These are phyloP conservation scores for Halcyon leucocephala DNA, from an alignment of 2,797 vertebrate species.

Conservation along the genomic window DNA sequence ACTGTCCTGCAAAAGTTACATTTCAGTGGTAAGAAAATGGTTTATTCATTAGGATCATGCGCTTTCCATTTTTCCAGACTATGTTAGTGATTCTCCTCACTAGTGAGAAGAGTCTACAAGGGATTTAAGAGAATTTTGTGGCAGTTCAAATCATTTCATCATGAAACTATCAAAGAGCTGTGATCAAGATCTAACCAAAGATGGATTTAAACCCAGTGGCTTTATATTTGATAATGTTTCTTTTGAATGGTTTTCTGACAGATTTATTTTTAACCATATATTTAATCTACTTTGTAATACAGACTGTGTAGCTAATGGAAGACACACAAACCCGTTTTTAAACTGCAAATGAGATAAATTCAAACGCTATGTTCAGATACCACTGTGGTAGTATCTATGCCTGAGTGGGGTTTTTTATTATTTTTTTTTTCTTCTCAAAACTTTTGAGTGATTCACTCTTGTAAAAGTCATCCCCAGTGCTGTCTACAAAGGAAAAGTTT, in stretches of 20 bases:
- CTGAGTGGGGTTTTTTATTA: not conserved
- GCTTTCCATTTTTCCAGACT: not conserved
- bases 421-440: not conserved
- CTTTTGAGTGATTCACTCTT: not conserved
- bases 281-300: not conserved
- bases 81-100: not conserved
- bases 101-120: not conserved
- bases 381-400: not conserved
- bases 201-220: not conserved
- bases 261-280: not conserved
- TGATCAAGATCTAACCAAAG: not conserved
- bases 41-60: not conserved
- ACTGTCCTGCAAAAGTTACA: not conserved
- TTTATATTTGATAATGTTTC: not conserved
- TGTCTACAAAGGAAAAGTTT: not conserved
- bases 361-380: not conserved
- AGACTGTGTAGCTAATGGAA: not conserved
- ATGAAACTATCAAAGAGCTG: accelerated
- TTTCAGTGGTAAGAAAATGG: not conserved
- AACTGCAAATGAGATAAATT: not conserved
- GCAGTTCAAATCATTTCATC: not conserved
- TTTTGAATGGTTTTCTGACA: not conserved
- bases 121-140: not conserved
- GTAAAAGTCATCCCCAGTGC: not conserved
- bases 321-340: not conserved